These are phyloP conservation scores for Oligia fasciuncula DNA, from an alignment of 2,888 invertebrate genomes.

Conservation along the genomic window DNA sequence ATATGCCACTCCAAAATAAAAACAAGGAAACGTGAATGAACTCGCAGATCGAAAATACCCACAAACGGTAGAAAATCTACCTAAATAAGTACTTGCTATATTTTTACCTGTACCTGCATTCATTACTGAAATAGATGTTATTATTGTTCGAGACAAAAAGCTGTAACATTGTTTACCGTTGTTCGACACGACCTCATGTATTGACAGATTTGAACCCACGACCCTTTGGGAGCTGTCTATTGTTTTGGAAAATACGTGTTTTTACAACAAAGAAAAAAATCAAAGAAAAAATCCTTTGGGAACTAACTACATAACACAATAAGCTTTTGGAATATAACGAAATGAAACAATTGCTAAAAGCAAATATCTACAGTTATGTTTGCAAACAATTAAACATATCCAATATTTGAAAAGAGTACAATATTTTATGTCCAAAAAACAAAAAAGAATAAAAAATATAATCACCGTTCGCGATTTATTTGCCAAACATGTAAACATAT, in stretches of 20 bases:
- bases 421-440: background rate
- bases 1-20: background rate
- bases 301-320: too few relatives aligned
- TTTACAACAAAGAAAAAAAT: background rate
- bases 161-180: constrained; percentile 19
- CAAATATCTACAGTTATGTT: background rate
- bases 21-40: constrained; percentile 24
- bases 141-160: constrained; percentile 24
- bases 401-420: background rate
- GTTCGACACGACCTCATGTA: constrained; percentile 7
- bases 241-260: constrained; percentile 23
- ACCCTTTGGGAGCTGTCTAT: constrained; percentile 25
- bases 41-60: constrained; percentile 6
- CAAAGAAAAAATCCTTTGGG: background rate
- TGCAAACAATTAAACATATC: background rate
- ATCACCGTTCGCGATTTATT: too few relatives aligned
- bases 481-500: too few relatives aligned
- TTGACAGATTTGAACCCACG: constrained; percentile 35
- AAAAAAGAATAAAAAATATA: background rate
- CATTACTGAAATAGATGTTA: constrained; percentile 4
- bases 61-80: background rate
- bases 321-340: background rate
- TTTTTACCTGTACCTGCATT: constrained; percentile 3
- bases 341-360: background rate
- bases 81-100: background rate